These are phyloP conservation scores for Canis aureus DNA, from an alignment of 2,113 vertebrate species.

Conservation along the genomic window DNA sequence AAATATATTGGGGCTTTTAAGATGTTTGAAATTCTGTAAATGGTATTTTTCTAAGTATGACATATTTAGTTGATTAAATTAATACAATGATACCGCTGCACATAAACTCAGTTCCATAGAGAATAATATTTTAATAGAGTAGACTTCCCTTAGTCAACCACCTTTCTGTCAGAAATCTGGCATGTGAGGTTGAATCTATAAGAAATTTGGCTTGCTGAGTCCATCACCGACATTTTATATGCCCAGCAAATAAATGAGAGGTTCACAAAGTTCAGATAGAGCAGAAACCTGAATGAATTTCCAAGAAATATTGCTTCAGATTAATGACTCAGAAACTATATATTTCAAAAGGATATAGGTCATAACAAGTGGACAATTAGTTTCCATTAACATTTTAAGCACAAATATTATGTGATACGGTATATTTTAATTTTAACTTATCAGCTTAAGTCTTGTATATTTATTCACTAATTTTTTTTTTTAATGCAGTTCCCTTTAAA, in stretches of 20 bases:
- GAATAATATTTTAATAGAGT: not conserved
- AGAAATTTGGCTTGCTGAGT: not conserved
- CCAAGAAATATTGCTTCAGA: constrained; percentile 66
- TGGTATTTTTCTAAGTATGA: constrained; percentile 47
- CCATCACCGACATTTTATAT: not conserved
- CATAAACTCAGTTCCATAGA: not conserved
- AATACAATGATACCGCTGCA: not conserved
- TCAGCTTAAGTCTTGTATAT: not conserved
- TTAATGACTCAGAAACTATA: constrained; percentile 80
- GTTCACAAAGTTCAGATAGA: constrained; percentile 19
- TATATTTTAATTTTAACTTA: constrained; percentile 75
- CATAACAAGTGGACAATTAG: constrained; percentile 80
- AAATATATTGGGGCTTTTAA: constrained; percentile 19
- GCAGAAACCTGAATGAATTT: constrained; percentile 54
- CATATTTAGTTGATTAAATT: constrained; percentile 7
- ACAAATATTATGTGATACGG: constrained; percentile 63
- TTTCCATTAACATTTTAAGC: constrained; percentile 82
- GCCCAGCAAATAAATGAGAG: constrained; percentile 24
- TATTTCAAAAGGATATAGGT: constrained; percentile 82
- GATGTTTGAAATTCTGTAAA: not conserved
- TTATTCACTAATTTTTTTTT: constrained; percentile 39
- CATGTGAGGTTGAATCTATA: not conserved
- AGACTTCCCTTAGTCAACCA: not conserved
- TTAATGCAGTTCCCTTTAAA: constrained; percentile 36
- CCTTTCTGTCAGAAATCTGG: not conserved